Evolutionary conservation across 2,113 vertebrate species (phyloP).

Genomic region (Eidolon helvum): DNA sequence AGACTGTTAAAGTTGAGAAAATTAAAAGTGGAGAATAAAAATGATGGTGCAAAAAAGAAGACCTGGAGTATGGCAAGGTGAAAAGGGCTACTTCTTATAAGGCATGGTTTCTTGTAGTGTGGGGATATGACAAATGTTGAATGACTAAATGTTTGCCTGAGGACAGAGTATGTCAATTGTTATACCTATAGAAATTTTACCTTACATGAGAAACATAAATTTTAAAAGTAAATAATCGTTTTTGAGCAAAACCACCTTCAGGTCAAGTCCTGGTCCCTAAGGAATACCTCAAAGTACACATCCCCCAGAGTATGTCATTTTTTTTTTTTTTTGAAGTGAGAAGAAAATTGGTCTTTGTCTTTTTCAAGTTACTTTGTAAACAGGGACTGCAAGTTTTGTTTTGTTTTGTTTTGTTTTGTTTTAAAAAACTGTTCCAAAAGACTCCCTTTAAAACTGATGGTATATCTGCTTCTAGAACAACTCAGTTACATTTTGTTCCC

Average conservation of each 20-base stretch:
- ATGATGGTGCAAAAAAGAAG: not conserved
- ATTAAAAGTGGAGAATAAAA: not conserved
- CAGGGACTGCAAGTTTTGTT: not conserved
- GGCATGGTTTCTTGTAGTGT: not conserved
- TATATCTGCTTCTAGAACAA: not conserved
- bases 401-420: not conserved
- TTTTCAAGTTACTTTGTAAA: conserved; percentile 26
- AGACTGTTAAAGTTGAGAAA: not conserved
- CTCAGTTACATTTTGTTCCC: not conserved
- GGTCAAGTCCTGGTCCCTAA: not conserved
- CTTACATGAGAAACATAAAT: not conserved
- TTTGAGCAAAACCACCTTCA: conserved; percentile 1
- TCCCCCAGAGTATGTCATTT: not conserved
- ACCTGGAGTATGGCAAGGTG: not conserved
- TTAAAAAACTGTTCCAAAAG: not conserved
- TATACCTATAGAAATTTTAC: not conserved
- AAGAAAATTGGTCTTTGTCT: not conserved
- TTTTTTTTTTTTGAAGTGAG: not conserved
- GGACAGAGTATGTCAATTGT: not conserved
- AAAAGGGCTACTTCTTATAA: not conserved
- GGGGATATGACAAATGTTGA: not conserved
- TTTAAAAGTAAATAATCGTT: not conserved
- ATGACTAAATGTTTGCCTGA: not conserved
- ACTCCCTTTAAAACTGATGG: not conserved
- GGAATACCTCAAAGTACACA: not conserved